phyloP scores from a whole-genome alignment of 2,797 vertebrate genomes.

The Lerista edwardsae region DNA sequence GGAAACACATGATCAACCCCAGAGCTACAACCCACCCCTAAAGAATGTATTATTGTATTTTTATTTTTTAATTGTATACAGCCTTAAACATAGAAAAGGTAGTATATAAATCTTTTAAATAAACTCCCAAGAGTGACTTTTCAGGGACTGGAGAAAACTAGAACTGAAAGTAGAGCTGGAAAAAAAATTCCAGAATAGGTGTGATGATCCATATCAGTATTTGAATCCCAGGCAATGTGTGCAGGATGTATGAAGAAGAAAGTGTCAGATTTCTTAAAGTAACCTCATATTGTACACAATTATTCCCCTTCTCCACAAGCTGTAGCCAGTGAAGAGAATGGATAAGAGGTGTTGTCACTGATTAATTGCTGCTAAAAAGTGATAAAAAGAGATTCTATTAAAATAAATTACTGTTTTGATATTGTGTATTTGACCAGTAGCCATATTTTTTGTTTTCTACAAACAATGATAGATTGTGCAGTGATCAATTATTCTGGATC shows the following conservation, averaged over 20 bases:
- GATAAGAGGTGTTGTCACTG: slow-evolving; percentile 66
- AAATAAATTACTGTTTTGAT: slow-evolving; percentile 73
- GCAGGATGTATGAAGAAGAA: slow-evolving; percentile 27
- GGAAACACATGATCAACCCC: too few relatives aligned
- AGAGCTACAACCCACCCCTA: too few relatives aligned
- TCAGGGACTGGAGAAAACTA: background rate
- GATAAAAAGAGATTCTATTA: slow-evolving; percentile 70
- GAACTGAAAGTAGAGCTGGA: background rate
- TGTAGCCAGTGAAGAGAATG: slow-evolving; percentile 62
- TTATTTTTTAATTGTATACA: too few relatives aligned
- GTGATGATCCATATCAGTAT: background rate
- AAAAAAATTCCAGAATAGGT: background rate
- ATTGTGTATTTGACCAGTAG: slow-evolving; percentile 66
- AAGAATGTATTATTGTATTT: too few relatives aligned
- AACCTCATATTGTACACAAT: slow-evolving; percentile 33
- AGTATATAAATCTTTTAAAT: too few relatives aligned
- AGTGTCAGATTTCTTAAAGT: slow-evolving; percentile 50
- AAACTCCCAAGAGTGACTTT: background rate
- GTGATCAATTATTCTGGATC: slow-evolving; percentile 75
- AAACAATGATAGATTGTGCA: slow-evolving; percentile 70
- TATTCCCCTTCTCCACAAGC: slow-evolving; percentile 50
- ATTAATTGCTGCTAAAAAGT: slow-evolving; percentile 75
- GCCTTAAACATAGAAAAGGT: too few relatives aligned
- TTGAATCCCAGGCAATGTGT: slow-evolving; percentile 47
- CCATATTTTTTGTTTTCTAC: slow-evolving; percentile 63